Evolutionary conservation across 2,888 invertebrate genomes (phyloP), one percentile per base, ranked within the genome.

Genomic region (Platycheirus albimanus): DNA sequence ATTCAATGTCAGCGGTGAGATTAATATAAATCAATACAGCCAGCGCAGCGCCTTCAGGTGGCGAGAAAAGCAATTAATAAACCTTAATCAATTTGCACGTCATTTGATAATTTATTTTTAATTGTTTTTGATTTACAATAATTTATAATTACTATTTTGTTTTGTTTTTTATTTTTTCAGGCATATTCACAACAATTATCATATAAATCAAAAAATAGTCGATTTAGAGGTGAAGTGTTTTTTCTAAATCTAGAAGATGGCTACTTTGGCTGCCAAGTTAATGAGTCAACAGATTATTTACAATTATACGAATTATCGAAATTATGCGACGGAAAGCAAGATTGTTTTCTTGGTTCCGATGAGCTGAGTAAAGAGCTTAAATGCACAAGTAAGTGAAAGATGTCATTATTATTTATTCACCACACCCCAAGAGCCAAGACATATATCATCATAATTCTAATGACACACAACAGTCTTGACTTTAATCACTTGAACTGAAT

Each of bases 161-260:
- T 38, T 28, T 58, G 80, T 28, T 63, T 76, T 19, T 58, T 71
- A 63, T 64, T 52, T 19, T 86, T 86, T 0, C 86, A 91, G 91
- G 91, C 90, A 90, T 89, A 88, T 90, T 91, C 94, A 93, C 95
- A 95, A 93, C 94, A 94, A 92, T 94, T 94, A 91, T 94, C 94
- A 91, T 95, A 95, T 93, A 94, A 90, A 87, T 89, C 89, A 87
- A 90, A 89, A 87, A 88, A 88, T 87, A 90, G 91, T 89, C 90
- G 91, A 93, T 95, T 95, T 92, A 95, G 94, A 93, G 94, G 95
- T 92, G 97, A 98, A 94, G 95, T 97, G 91, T 98, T 98, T 94
- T 97, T 98, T 93, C 94, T 98, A 91, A 98, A 98, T 93, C 94
- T 98, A 92, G 98, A 98, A 93, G 97, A 98, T 93, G 98, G 98